Percentiles rank a stretch among this genome's conserved stretches.
Evolutionary conservation across 2,888 invertebrate genomes (phyloP).

Genomic region (Dromius quadrimaculatus): DNA sequence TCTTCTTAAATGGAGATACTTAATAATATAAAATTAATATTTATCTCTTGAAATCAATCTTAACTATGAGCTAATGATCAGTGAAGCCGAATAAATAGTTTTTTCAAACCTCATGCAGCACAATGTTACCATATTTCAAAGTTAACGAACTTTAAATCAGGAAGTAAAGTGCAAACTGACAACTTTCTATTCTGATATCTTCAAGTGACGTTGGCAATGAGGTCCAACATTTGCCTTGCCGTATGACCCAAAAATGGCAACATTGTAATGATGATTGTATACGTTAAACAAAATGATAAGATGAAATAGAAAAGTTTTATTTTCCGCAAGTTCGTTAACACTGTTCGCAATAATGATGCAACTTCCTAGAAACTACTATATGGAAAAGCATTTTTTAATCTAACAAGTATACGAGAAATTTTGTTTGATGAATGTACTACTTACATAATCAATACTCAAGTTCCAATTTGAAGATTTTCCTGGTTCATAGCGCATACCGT

Average conservation of each 20-base stretch:
- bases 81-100: too few species aligned
- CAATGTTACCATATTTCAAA: slow-evolving; percentile 14
- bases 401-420: too few species aligned
- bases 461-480: too few species aligned
- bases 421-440: neutral
- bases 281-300: slow-evolving; percentile 3
- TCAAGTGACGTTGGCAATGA: neutral
- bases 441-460: too few species aligned
- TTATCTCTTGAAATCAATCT: too few species aligned
- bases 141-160: slow-evolving; percentile 34
- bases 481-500: too few species aligned
- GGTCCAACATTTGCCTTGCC: too few species aligned
- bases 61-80: too few species aligned
- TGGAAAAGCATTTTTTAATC: neutral
- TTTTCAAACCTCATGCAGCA: too few species aligned
- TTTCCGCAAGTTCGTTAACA: slow-evolving; percentile 26
- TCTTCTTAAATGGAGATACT: too few species aligned
- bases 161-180: slow-evolving; percentile 30
- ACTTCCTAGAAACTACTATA: slow-evolving; percentile 29
- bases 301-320: slow-evolving; percentile 7
- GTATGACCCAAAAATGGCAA: slow-evolving; percentile 37
- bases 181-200: slow-evolving; percentile 29
- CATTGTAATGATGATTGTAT: neutral
- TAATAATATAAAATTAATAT: too few species aligned
- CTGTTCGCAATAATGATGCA: slow-evolving; percentile 14